Conservation (phyloP, 2,888 invertebrate genomes). For the Cryptophagus acutangulus region DNA sequence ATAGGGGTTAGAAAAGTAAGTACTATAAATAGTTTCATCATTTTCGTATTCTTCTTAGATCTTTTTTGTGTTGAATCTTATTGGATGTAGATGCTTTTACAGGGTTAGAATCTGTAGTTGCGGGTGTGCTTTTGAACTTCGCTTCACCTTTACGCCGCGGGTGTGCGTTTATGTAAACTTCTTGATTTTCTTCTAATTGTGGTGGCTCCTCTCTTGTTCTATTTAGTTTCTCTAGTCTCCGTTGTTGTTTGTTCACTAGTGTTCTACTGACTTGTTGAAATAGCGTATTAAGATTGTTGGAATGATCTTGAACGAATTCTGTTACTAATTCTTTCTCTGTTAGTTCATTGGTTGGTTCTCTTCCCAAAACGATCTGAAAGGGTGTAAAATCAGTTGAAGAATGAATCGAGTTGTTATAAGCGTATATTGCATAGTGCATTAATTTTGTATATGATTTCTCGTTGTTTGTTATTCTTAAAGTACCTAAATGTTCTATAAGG, state of each 20-base stretch:
- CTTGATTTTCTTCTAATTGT: neutral
- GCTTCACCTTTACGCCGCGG: constrained; percentile 2
- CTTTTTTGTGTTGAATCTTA: constrained; percentile 3
- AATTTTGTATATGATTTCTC: neutral
- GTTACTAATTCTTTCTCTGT: neutral
- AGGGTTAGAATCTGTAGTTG: neutral
- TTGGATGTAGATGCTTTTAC: neutral
- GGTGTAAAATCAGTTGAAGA: constrained; percentile 4
- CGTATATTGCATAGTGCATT: constrained; percentile 1
- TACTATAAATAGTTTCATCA: neutral
- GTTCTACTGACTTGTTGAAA: neutral
- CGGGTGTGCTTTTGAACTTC: neutral
- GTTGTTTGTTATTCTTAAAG: neutral
- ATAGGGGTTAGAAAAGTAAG: neutral
- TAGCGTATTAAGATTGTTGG: neutral
- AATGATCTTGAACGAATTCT: neutral
- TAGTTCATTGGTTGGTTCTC: neutral
- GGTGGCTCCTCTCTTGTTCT: neutral
- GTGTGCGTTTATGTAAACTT: neutral
- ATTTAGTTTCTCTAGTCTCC: neutral
- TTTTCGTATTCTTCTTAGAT: neutral
- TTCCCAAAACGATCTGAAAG: constrained; percentile 1
- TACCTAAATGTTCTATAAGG: constrained; percentile 2
- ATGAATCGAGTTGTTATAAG: constrained; percentile 4
- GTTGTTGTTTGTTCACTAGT: neutral